Base-by-base conservation (phyloP, 2,797 vertebrate genomes). In the Brotula barbata region DNA sequence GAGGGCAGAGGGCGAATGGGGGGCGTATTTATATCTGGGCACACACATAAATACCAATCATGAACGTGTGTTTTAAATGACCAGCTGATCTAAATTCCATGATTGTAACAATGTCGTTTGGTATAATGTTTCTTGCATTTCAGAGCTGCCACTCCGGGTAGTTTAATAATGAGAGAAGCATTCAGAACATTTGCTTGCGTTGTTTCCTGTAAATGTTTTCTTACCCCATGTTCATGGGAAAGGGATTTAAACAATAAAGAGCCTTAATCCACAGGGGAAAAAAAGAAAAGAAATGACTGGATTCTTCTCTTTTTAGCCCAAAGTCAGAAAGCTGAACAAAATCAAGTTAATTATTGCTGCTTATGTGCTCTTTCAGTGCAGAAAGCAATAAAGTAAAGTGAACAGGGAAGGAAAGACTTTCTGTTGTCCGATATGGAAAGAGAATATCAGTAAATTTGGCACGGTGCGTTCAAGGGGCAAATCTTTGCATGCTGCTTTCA, bases 161-260 rank as follows among this genome's bases (percentile, higher is more conserved):
- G 48, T 88, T 85, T 77, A 78, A 82, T 73, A 75, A 81, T 56
- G 64, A 81, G 59, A 87, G 73, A 84, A 80, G 76, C 73, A 85
- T 88, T 85, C 68, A 45, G 77, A 75, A 75, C 52, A 82, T 87
- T 84, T 81, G 68, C 60, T 52, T 65, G 56, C 34, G 63, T 57
- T 75, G 48, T 50, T 58, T 19, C 28, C 34, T 10, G 28, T 60
- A 34, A 33, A 65, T 65, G 68, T 74, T 69, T 23, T 78, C 79
- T 75, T 78, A n/a, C n/a, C 70, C 71, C 50, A 51, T 49, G 46
- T 65, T 83, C 73, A 64, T 88, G 86, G 82, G 82, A 88, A 87
- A 80, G 64, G 74, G 71, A 80, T 83, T 81, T 68, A 64, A 71
- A 56, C 58, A 85, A 82, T 66, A 79, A 82, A 81, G 72, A 65